These are phyloP conservation scores for Pollenia angustigena DNA, from an alignment of 2,888 invertebrate species.

Conservation along the genomic window DNA sequence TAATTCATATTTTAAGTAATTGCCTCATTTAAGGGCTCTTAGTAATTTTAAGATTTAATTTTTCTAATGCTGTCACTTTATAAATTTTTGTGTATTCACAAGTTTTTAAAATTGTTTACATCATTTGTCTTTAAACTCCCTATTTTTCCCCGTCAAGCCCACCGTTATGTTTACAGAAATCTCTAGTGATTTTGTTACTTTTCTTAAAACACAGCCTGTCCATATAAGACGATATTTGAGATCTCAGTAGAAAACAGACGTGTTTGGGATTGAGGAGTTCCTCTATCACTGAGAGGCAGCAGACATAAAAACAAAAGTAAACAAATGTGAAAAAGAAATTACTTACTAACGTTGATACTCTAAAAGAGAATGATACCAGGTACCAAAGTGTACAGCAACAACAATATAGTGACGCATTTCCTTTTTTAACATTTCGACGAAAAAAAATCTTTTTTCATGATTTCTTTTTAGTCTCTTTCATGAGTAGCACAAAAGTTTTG, in stretches of 20 bases:
- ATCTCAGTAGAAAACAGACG: neutral
- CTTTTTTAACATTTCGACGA: slow-evolving; percentile 47
- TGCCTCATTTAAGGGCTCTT: no score
- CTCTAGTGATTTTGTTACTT: neutral
- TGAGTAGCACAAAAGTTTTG: slow-evolving; percentile 1
- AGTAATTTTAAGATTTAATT: no score
- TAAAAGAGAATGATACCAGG: slow-evolving; percentile 11
- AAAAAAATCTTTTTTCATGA: neutral
- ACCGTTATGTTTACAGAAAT: neutral
- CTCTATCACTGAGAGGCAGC: neutral
- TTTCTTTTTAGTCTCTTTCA: slow-evolving; percentile 17
- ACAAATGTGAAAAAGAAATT: slow-evolving; percentile 56
- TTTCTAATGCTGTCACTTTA: no score
- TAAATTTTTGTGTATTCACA: no score
- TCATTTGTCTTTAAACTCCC: no score
- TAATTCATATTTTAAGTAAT: no score
- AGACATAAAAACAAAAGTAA: slow-evolving; percentile 9
- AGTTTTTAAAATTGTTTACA: no score
- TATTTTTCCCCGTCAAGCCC: neutral
- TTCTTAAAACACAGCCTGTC: slow-evolving; percentile 3
- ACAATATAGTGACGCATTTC: slow-evolving; percentile 60
- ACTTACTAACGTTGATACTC: slow-evolving; percentile 59
- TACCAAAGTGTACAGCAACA: neutral
- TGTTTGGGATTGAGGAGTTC: neutral
- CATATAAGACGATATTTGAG: slow-evolving; percentile 23